Evolutionary conservation across 2,888 invertebrate species (phyloP).

Genomic region (Leptinotarsa peninsularis): DNA sequence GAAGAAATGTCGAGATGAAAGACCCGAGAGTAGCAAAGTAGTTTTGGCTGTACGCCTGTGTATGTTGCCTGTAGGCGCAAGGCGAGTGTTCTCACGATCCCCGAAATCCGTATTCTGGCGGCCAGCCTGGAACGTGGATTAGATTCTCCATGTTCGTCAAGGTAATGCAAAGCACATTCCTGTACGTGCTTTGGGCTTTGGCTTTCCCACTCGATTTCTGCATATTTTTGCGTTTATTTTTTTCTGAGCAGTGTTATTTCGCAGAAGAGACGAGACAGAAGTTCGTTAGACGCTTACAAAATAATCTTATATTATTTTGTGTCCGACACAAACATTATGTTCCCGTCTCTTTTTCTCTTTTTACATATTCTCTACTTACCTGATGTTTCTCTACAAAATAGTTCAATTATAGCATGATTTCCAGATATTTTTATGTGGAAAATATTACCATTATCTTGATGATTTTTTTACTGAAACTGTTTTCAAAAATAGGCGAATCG

Average conservation of each 20-base stretch:
- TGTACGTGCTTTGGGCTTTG: conserved; percentile 38
- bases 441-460: no score
- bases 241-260: background rate
- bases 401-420: no score
- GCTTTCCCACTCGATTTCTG: conserved; percentile 28
- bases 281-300: background rate
- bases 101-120: conserved; percentile 85
- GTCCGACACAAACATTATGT: background rate
- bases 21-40: conserved; percentile 53
- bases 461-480: no score
- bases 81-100: conserved; percentile 80
- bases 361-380: no score
- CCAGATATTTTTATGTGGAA: no score
- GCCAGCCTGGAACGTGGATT: conserved; percentile 85
- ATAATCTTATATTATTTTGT: no score
- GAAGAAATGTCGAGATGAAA: conserved; percentile 43
- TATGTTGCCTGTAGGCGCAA: conserved; percentile 72
- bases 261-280: conserved; percentile 13
- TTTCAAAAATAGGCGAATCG: no score
- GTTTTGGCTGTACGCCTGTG: conserved; percentile 56
- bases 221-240: conserved; percentile 19
- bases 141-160: conserved; percentile 68
- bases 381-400: no score
- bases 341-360: background rate
- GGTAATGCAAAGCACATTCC: conserved; percentile 52